Conservation (phyloP, 2,797 vertebrate species). For the Enteromius treurensis region DNA sequence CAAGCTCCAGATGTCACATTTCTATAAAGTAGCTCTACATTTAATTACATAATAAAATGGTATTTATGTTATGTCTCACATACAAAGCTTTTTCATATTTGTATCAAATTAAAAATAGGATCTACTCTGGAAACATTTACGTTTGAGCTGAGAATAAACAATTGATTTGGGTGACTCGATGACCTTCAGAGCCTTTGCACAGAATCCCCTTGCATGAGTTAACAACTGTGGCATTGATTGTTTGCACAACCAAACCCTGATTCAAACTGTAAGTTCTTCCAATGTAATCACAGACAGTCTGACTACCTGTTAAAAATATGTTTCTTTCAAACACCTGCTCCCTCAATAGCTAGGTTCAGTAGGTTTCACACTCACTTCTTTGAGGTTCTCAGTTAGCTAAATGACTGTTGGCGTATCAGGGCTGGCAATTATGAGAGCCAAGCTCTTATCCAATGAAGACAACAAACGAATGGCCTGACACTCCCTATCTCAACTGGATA, state of each 20-base stretch:
- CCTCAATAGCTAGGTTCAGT: slow-evolving; percentile 75
- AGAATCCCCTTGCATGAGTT: slow-evolving; percentile 32
- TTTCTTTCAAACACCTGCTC: slow-evolving; percentile 69
- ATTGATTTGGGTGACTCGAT: background rate
- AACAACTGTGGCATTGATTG: slow-evolving; percentile 75
- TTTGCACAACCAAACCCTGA: slow-evolving; percentile 32
- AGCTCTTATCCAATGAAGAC: slow-evolving; percentile 73
- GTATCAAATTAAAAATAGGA: background rate
- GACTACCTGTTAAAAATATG: slow-evolving; percentile 72
- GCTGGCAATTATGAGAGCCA: slow-evolving; percentile 70
- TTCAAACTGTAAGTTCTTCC: slow-evolving; percentile 68
- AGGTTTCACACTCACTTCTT: slow-evolving; percentile 70
- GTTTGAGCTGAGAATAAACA: slow-evolving; percentile 12
- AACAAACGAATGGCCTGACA: slow-evolving; percentile 76
- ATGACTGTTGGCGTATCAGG: slow-evolving; percentile 52
- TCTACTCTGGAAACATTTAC: background rate
- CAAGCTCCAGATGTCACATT: background rate
- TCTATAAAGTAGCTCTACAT: background rate
- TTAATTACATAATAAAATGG: background rate
- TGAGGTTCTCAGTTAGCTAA: slow-evolving; percentile 34
- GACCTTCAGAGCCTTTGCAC: slow-evolving; percentile 1
- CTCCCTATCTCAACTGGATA: slow-evolving; percentile 61
- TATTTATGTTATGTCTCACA: background rate
- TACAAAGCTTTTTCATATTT: background rate
- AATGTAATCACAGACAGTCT: slow-evolving; percentile 73